Conservation (phyloP, 1,140 invertebrate species). For the Macrobrachium rosenbergii region DNA sequence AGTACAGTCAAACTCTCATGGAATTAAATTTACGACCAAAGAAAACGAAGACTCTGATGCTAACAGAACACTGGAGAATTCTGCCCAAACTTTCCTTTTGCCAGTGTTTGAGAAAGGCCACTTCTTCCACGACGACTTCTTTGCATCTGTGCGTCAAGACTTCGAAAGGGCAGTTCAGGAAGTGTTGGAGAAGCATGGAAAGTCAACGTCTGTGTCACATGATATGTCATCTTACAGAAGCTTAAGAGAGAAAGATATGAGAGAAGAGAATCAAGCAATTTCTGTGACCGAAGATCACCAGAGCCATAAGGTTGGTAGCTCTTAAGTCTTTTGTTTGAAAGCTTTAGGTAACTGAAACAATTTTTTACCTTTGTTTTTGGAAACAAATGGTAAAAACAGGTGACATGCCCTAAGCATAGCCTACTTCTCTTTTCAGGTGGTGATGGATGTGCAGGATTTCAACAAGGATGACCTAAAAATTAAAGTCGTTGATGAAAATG, state of each 20-base stretch:
- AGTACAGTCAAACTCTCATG: too few relatives aligned
- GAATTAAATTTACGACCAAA: neutral
- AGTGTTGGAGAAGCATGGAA: neutral
- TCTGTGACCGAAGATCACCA: constrained; percentile 31
- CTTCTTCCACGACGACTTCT: constrained; percentile 47
- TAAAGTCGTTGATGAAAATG: constrained; percentile 42
- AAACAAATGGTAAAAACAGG: neutral
- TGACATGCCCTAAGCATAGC: neutral
- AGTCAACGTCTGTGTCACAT: neutral
- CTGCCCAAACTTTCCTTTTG: neutral
- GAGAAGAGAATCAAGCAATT: constrained; percentile 58
- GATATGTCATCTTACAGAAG: constrained; percentile 29
- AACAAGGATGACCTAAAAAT: constrained; percentile 23
- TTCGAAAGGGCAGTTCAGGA: constrained; percentile 35
- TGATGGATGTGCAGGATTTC: constrained; percentile 44
- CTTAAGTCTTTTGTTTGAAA: neutral
- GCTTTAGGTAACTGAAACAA: neutral
- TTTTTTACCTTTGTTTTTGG: neutral
- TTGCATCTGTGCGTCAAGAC: constrained; percentile 31
- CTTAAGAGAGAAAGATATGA: constrained; percentile 32
- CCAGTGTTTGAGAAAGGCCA: constrained; percentile 32
- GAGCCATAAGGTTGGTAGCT: constrained; percentile 41
- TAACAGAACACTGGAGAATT: too few relatives aligned
- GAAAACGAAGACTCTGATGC: neutral
- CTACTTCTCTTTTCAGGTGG: constrained; percentile 16